Conservation (phyloP, 2,797 vertebrate species). For the Hoplostethus mediterraneus region DNA sequence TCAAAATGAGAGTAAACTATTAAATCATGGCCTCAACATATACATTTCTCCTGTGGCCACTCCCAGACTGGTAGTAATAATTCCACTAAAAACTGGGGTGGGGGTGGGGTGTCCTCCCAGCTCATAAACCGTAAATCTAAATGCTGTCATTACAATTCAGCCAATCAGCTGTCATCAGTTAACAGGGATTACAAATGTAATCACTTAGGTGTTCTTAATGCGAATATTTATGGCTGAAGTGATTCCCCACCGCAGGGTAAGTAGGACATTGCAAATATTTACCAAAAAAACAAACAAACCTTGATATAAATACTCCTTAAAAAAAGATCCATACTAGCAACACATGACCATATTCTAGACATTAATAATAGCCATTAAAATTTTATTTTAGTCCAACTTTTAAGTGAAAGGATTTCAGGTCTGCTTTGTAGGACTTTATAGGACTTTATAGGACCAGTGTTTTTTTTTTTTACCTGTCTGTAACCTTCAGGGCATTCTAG, state of each 20-base stretch:
- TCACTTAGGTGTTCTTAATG: background rate
- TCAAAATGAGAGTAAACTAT: too few species aligned
- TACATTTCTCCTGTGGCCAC: conserved; percentile 4
- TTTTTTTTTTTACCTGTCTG: conserved; percentile 45
- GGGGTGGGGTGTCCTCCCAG: background rate
- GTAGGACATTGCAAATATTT: conserved; percentile 18
- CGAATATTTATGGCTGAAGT: background rate
- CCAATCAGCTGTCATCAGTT: conserved; percentile 13
- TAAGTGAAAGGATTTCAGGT: conserved; percentile 20
- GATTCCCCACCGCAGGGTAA: background rate
- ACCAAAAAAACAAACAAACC: background rate
- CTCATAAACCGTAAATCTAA: background rate
- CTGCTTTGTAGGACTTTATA: conserved; percentile 37
- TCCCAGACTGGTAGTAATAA: conserved; percentile 25
- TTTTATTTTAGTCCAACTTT: conserved; percentile 25
- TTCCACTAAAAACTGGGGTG: too few species aligned
- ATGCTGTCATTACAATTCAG: conserved; percentile 16
- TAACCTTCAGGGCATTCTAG: conserved; percentile 34
- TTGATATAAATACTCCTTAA: conserved; percentile 69
- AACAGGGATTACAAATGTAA: conserved; percentile 12
- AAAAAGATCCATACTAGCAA: conserved; percentile 56
- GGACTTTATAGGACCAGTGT: conserved; percentile 47
- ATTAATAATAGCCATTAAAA: conserved; percentile 16
- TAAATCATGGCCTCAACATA: too few species aligned
- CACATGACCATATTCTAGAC: conserved; percentile 16